Evolutionary conservation across 2,113 vertebrate species (phyloP).

Genomic region (Scomber japonicus): DNA sequence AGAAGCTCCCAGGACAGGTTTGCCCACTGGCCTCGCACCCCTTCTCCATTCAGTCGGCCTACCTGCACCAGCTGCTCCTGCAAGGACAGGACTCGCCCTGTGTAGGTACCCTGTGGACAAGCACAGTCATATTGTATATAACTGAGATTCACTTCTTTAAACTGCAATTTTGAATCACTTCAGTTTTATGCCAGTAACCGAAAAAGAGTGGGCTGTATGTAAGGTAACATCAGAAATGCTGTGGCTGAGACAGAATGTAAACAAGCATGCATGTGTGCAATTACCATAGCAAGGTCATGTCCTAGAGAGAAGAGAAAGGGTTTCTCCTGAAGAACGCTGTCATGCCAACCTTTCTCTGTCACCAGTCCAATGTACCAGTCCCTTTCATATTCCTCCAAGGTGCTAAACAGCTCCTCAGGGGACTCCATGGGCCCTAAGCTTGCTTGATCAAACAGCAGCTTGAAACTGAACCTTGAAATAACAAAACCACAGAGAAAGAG

Average conservation of each 20-base stretch:
- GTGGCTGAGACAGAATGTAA: background rate
- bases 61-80: constrained; percentile 93
- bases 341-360: constrained; percentile 93
- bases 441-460: constrained; percentile 96
- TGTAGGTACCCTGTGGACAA: constrained; percentile 91
- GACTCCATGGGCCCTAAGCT: constrained; percentile 92
- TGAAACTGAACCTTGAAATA: constrained; percentile 91
- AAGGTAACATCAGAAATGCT: background rate
- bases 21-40: constrained; percentile 96
- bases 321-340: constrained; percentile 94
- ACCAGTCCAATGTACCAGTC: constrained; percentile 96
- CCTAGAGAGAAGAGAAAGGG: constrained; percentile 96
- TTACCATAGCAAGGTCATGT: constrained; percentile 95
- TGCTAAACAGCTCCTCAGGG: constrained; percentile 89
- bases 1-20: constrained; percentile 99
- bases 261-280: constrained; percentile 10
- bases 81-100: constrained; percentile 92
- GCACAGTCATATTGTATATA: constrained; percentile 1
- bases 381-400: constrained; percentile 91
- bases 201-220: background rate
- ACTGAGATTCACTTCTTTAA: background rate
- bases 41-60: constrained; percentile 92
- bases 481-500: constrained; percentile 6
- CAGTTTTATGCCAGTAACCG: background rate
- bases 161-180: background rate